These are phyloP conservation scores for Cyanocitta stelleri DNA, from an alignment of 2,113 vertebrate genomes.

Conservation along the genomic window DNA sequence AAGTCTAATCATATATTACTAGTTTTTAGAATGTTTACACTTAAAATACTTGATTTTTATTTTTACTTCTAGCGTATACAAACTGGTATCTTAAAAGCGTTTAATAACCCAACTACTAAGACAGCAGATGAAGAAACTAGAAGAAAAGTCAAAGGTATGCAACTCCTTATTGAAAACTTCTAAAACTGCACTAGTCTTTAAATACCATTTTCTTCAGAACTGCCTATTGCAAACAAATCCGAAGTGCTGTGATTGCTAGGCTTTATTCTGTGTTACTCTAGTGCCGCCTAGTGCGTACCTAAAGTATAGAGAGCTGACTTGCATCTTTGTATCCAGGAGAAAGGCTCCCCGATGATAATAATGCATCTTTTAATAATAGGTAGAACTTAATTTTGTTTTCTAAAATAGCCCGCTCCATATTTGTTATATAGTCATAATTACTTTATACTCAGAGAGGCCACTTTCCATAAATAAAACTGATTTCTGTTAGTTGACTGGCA, in stretches of 20 bases:
- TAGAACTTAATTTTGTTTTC: not conserved
- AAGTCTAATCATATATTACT: not conserved
- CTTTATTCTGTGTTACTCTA: constrained; percentile 41
- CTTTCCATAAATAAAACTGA: not conserved
- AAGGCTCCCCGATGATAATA: not conserved
- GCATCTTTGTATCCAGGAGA: not conserved
- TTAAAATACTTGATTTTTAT: not conserved
- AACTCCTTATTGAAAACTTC: not conserved
- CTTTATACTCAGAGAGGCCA: not conserved
- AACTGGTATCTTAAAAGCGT: constrained; percentile 91
- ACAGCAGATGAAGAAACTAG: constrained; percentile 96
- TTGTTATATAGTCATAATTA: not conserved
- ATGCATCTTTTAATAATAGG: not conserved
- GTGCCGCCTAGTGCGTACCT: constrained; percentile 77
- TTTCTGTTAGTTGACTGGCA: not conserved
- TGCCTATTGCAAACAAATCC: not conserved
- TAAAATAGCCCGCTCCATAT: not conserved
- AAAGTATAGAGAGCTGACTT: not conserved
- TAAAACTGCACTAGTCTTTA: not conserved
- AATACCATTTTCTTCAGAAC: not conserved
- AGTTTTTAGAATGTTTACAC: not conserved
- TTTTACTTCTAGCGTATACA: constrained; percentile 84
- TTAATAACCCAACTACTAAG: constrained; percentile 96
- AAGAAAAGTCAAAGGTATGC: constrained; percentile 92
- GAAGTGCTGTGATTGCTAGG: not conserved